Evolutionary conservation across 2,113 vertebrate species (phyloP).

Genomic region (Salvelinus namaycush): DNA sequence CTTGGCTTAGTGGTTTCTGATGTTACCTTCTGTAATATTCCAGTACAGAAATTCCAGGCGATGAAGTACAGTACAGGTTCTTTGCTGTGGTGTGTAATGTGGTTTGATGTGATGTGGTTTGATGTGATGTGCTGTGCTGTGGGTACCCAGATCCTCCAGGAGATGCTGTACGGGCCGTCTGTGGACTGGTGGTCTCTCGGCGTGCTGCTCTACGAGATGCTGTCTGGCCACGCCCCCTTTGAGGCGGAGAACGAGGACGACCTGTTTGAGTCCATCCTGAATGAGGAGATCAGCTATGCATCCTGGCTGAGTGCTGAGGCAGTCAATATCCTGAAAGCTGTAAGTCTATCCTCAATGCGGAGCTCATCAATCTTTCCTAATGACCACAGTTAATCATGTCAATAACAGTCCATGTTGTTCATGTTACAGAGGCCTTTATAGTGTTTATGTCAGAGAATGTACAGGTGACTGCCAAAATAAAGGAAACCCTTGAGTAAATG

Average conservation of each 20-base stretch:
- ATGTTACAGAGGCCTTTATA: no score
- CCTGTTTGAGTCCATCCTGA: slow-evolving; percentile 94
- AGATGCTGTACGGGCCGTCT: slow-evolving; percentile 93
- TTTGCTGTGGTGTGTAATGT: background rate
- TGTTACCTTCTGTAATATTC: background rate
- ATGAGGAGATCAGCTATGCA: slow-evolving; percentile 89
- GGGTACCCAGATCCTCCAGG: slow-evolving; percentile 88
- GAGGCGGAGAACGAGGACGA: slow-evolving; percentile 97
- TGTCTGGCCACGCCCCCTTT: slow-evolving; percentile 92
- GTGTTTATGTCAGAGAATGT: no score
- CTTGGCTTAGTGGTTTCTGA: background rate
- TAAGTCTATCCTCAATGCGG: slow-evolving; percentile 69
- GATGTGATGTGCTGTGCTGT: background rate
- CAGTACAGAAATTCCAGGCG: background rate
- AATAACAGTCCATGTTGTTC: background rate
- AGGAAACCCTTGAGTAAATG: no score
- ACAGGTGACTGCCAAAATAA: no score
- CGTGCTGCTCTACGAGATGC: slow-evolving; percentile 95
- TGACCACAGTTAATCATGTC: background rate
- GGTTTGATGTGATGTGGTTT: background rate
- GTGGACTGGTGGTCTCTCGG: slow-evolving; percentile 99
- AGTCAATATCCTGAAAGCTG: slow-evolving; percentile 89
- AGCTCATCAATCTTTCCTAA: background rate
- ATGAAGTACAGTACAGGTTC: background rate
- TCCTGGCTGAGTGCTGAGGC: slow-evolving; percentile 89